These are phyloP conservation scores for Peromyscus aztecus DNA, from an alignment of 2,797 vertebrate genomes.

Conservation along the genomic window DNA sequence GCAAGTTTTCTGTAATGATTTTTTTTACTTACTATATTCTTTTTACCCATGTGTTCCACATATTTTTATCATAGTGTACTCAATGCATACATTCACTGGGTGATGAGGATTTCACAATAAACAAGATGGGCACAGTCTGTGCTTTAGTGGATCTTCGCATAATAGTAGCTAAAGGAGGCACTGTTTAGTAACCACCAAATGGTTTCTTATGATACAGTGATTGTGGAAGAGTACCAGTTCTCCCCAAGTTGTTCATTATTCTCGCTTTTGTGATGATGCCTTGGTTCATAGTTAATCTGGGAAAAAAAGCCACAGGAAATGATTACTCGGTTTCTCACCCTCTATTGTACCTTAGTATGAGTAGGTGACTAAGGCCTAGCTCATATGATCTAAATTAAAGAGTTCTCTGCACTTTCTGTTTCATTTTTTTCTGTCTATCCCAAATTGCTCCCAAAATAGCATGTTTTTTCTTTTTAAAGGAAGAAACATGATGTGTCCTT, in stretches of 20 bases:
- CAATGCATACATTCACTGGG: background rate
- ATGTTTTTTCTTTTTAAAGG: background rate
- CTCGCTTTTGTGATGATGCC: background rate
- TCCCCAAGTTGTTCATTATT: background rate
- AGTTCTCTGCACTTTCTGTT: background rate
- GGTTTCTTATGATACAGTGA: background rate
- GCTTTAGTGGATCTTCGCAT: background rate
- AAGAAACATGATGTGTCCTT: background rate
- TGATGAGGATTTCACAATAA: background rate
- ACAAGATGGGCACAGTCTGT: background rate
- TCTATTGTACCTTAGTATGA: background rate
- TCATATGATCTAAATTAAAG: background rate
- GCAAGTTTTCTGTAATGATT: background rate
- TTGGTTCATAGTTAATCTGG: slow-evolving; percentile 8
- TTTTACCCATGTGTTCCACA: background rate
- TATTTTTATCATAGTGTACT: background rate
- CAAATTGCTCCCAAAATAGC: background rate
- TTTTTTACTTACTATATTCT: background rate
- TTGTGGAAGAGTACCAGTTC: background rate
- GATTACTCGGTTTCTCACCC: background rate
- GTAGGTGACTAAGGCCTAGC: background rate
- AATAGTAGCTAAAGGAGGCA: background rate
- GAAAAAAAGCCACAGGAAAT: background rate
- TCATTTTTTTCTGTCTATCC: background rate
- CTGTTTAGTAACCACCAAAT: background rate